These are phyloP conservation scores for Siniperca obscura DNA, from an alignment of 2,797 vertebrate species.

Conservation along the genomic window DNA sequence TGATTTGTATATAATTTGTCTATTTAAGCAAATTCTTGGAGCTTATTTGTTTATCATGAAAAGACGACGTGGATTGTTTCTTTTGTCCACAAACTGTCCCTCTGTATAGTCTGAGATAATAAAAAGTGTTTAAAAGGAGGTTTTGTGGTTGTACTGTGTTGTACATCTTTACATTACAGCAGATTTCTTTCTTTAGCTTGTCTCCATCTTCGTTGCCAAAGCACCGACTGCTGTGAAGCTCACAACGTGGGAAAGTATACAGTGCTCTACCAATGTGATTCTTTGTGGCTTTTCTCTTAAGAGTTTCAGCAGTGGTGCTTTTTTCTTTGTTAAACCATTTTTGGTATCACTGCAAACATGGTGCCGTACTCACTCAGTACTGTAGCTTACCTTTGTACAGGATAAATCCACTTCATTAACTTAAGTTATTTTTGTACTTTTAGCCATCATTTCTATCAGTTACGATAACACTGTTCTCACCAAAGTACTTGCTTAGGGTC, in stretches of 20 bases:
- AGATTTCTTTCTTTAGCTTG: not conserved
- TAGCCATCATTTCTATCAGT: too few relatives aligned
- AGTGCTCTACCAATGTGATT: not conserved
- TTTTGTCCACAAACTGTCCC: constrained; percentile 19
- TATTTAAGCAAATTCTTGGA: constrained; percentile 21
- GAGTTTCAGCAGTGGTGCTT: too few relatives aligned
- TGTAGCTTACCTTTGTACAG: too few relatives aligned
- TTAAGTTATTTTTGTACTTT: too few relatives aligned
- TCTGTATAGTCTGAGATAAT: constrained; percentile 42
- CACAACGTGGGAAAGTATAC: not conserved
- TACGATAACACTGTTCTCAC: too few relatives aligned
- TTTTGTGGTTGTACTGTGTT: constrained; percentile 1
- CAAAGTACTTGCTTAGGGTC: too few relatives aligned
- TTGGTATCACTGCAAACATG: not conserved
- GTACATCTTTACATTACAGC: not conserved
- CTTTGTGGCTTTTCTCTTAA: not conserved
- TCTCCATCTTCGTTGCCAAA: not conserved
- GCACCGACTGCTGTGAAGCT: not conserved
- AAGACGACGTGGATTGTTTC: constrained; percentile 22
- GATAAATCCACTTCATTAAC: too few relatives aligned
- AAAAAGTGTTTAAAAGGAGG: not conserved
- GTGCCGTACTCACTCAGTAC: too few relatives aligned
- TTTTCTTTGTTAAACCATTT: too few relatives aligned
- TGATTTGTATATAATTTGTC: constrained; percentile 68
- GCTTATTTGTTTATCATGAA: constrained; percentile 22